A percentile compares a stretch with the other conserved stretches of the same genome.
phyloP scores from a whole-genome alignment of 1,140 invertebrate genomes.

The Lordiphosa collinella region DNA sequence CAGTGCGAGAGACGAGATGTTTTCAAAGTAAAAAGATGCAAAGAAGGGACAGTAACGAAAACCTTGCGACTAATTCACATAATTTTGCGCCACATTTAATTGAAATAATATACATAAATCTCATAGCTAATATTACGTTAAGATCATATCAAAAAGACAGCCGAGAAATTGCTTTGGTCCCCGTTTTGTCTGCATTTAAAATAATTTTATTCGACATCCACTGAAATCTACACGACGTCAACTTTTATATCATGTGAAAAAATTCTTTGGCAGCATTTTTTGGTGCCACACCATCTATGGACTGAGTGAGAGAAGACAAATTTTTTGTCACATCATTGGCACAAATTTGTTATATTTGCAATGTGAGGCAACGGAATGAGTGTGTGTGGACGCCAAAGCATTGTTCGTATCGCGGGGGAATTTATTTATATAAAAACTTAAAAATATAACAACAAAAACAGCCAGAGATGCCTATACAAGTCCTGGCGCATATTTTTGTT shows the following conservation, averaged over 20 bases:
- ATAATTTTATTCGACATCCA: slow-evolving; percentile 49
- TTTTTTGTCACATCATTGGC: slow-evolving; percentile 56
- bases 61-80: slow-evolving; percentile 8
- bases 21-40: slow-evolving; percentile 7
- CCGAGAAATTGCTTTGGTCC: slow-evolving; percentile 53
- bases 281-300: slow-evolving; percentile 70
- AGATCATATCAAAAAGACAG: slow-evolving; percentile 67
- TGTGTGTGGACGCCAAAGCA: slow-evolving; percentile 35
- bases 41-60: slow-evolving; percentile 3
- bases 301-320: slow-evolving; percentile 48
- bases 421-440: slow-evolving; percentile 78
- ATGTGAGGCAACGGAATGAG: slow-evolving; percentile 24
- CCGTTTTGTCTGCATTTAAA: slow-evolving; percentile 9
- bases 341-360: slow-evolving; percentile 40
- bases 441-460: slow-evolving; percentile 59
- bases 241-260: slow-evolving; percentile 44
- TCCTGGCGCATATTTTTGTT: slow-evolving; percentile 58
- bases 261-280: slow-evolving; percentile 36
- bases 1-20: not conserved
- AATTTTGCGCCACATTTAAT: slow-evolving; percentile 55
- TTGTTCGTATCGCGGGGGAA: slow-evolving; percentile 40
- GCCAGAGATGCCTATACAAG: slow-evolving; percentile 70
- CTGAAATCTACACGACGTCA: slow-evolving; percentile 57
- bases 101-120: slow-evolving; percentile 61
- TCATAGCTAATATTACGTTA: slow-evolving; percentile 65